Conservation (phyloP, 2,113 vertebrate species). For the Empidonax traillii region DNA sequence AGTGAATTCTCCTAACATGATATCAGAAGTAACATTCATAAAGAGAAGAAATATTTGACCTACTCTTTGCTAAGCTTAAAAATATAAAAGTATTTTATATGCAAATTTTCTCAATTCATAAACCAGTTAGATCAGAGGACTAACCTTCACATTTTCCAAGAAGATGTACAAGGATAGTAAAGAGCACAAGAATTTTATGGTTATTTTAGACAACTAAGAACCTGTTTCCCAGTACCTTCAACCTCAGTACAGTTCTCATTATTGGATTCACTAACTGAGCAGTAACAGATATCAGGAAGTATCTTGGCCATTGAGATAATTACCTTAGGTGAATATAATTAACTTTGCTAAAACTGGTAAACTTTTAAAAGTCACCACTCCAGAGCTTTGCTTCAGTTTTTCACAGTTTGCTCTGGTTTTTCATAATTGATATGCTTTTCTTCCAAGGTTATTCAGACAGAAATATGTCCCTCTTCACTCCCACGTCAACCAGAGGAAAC, state of each 20-base stretch:
- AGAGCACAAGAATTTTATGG: background rate
- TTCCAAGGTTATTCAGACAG: constrained; percentile 34
- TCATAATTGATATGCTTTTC: constrained; percentile 42
- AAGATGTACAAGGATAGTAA: background rate
- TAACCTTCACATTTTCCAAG: background rate
- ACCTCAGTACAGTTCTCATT: background rate
- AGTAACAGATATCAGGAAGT: background rate
- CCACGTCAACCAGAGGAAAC: constrained; percentile 22
- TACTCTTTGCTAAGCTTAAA: background rate
- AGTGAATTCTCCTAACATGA: background rate
- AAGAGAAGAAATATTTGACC: background rate
- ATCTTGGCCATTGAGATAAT: background rate
- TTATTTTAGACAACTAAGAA: background rate
- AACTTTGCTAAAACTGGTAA: background rate
- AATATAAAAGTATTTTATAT: background rate
- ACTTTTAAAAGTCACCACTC: background rate
- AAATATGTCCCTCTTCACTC: background rate
- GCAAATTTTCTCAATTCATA: background rate
- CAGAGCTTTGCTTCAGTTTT: background rate
- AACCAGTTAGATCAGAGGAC: background rate
- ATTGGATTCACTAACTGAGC: background rate
- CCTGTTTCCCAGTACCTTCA: background rate
- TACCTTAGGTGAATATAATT: background rate
- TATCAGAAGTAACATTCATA: background rate
- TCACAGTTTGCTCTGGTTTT: constrained; percentile 35